Evolutionary conservation across 2,797 vertebrate species (phyloP).

Genomic region (Cryptoblepharus egeriae): DNA sequence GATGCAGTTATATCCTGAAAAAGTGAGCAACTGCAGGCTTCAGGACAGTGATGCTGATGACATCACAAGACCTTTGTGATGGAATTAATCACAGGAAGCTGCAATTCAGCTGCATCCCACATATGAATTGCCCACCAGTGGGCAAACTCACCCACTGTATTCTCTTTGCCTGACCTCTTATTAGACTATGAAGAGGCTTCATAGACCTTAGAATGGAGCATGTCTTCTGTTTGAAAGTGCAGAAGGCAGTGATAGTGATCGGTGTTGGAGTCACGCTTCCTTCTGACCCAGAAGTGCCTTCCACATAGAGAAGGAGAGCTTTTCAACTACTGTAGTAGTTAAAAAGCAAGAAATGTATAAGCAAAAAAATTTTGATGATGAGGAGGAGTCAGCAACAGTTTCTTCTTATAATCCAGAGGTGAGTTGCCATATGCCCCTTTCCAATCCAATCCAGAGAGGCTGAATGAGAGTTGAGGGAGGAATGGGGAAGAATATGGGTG

Average conservation of each 20-base stretch:
- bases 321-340: not conserved
- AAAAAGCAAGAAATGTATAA: not conserved
- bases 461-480: not conserved
- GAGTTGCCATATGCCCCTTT: not conserved
- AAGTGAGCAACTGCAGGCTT: not conserved
- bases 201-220: not conserved
- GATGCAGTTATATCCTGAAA: no score
- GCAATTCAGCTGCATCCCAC: not conserved
- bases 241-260: not conserved
- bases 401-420: not conserved
- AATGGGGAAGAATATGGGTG: no score
- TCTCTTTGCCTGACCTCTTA: not conserved
- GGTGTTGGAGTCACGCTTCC: not conserved
- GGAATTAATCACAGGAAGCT: not conserved
- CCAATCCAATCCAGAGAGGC: not conserved
- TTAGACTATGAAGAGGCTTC: not conserved
- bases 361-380: not conserved
- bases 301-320: not conserved
- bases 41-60: not conserved
- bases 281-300: not conserved
- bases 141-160: not conserved
- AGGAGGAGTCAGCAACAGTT: not conserved
- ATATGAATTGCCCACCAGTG: not conserved
- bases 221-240: not conserved
- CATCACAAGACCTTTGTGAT: conserved; percentile 17